Percentiles rank a stretch among this genome's conserved stretches.
Conservation (phyloP, 2,113 vertebrate species). For the Pycnonotus jocosus region DNA sequence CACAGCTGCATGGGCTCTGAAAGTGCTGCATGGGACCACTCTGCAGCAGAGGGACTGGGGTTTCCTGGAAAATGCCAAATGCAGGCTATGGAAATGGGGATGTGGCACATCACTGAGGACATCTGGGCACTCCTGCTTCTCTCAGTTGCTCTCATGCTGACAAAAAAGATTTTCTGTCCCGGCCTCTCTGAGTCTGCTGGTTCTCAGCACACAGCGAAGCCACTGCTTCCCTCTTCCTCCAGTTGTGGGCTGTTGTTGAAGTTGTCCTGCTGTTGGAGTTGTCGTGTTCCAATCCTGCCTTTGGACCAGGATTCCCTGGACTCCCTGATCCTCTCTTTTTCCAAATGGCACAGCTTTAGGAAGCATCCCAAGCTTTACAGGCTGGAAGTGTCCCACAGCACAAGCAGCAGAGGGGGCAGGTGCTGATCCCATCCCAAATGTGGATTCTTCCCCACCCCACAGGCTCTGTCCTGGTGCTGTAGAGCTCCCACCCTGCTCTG, state of each 20-base stretch:
- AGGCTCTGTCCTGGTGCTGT: background rate
- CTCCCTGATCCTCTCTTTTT: background rate
- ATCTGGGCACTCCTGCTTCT: background rate
- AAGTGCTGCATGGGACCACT: background rate
- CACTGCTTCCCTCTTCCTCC: background rate
- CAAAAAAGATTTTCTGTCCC: background rate
- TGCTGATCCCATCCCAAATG: background rate
- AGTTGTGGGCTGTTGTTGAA: too few relatives aligned
- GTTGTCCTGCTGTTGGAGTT: too few relatives aligned
- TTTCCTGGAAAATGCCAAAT: background rate
- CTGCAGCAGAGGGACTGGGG: background rate
- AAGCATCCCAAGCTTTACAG: background rate
- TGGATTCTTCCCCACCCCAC: background rate
- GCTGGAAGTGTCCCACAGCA: fast-evolving
- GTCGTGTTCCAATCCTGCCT: background rate
- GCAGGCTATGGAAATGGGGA: fast-evolving
- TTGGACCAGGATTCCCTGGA: background rate
- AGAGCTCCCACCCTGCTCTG: background rate
- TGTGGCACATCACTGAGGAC: background rate
- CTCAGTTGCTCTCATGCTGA: fast-evolving
- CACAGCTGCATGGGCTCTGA: background rate
- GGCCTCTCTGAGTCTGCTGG: background rate
- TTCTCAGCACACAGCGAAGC: background rate
- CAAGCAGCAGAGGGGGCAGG: fast-evolving
- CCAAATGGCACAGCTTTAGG: background rate